These are phyloP conservation scores for Geophilus truncorum DNA, from an alignment of 2,888 invertebrate species.

Conservation along the genomic window DNA sequence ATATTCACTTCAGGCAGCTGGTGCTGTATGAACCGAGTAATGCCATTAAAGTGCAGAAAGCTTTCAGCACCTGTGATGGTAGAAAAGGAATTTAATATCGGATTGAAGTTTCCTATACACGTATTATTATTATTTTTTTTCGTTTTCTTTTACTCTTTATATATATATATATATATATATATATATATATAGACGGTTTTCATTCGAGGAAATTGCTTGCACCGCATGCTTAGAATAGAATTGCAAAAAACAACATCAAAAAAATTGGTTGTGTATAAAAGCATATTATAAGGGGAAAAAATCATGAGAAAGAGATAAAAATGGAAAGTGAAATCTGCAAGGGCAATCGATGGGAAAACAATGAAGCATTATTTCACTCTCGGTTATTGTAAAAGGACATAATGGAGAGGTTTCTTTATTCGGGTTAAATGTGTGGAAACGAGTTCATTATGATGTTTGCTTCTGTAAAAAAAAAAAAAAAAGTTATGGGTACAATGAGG, in stretches of 20 bases:
- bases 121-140: neutral
- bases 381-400: neutral
- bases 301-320: neutral
- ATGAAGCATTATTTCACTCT: neutral
- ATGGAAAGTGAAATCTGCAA: neutral
- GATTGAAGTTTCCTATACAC: constrained; percentile 1
- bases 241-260: constrained; percentile 3
- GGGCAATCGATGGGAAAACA: neutral
- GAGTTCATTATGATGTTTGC: neutral
- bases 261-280: neutral
- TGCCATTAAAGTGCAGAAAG: constrained; percentile 2
- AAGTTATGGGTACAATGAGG: too few species aligned
- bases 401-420: neutral
- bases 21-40: neutral
- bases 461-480: neutral
- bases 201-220: neutral
- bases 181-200: neutral
- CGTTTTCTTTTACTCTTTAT: neutral
- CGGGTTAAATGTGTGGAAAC: neutral
- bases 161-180: too few species aligned
- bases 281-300: neutral
- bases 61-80: constrained; percentile 4
- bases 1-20: constrained; percentile 17
- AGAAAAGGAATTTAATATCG: constrained; percentile 6
- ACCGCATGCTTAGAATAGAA: neutral